Evolutionary conservation across 2,797 vertebrate species (phyloP).

Genomic region (Mormyrus proboscirostris): DNA sequence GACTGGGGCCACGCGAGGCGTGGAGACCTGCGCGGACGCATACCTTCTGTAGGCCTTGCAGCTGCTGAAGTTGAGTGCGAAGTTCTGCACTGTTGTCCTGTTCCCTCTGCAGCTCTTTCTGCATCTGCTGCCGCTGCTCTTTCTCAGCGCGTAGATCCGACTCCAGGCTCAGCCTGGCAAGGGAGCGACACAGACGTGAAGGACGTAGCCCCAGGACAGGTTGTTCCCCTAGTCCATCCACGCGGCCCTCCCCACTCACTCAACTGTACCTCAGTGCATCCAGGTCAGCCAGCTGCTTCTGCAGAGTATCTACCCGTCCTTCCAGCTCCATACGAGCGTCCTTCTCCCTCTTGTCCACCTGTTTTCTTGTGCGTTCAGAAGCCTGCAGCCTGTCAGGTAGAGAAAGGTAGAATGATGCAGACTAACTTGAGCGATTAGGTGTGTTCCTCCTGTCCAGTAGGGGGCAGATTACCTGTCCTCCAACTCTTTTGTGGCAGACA

Average conservation of each 20-base stretch:
- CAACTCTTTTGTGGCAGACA: slow-evolving; percentile 72
- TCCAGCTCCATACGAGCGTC: slow-evolving; percentile 73
- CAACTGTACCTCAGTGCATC: slow-evolving; percentile 70
- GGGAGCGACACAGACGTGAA: neutral
- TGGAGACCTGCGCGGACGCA: slow-evolving; percentile 17
- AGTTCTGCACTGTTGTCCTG: slow-evolving; percentile 79
- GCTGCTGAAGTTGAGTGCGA: slow-evolving; percentile 83
- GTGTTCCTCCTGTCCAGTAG: neutral
- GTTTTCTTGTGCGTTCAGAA: slow-evolving; percentile 65
- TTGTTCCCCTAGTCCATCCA: neutral
- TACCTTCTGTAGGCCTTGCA: slow-evolving; percentile 80
- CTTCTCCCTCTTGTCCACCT: slow-evolving; percentile 67
- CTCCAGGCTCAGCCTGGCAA: slow-evolving; percentile 73
- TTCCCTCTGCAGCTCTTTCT: slow-evolving; percentile 77
- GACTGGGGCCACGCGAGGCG: neutral
- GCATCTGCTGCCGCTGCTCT: slow-evolving; percentile 81
- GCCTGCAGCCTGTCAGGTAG: slow-evolving; percentile 63
- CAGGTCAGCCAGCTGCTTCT: slow-evolving; percentile 75
- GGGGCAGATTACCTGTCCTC: slow-evolving; percentile 57
- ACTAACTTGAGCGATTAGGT: neutral
- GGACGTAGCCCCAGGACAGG: neutral
- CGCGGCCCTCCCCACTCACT: neutral
- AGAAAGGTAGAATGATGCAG: neutral
- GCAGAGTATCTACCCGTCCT: slow-evolving; percentile 60
- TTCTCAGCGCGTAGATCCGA: slow-evolving; percentile 80